phyloP scores from a whole-genome alignment of 1,140 invertebrate genomes.

The Hypsibius dujardini region DNA sequence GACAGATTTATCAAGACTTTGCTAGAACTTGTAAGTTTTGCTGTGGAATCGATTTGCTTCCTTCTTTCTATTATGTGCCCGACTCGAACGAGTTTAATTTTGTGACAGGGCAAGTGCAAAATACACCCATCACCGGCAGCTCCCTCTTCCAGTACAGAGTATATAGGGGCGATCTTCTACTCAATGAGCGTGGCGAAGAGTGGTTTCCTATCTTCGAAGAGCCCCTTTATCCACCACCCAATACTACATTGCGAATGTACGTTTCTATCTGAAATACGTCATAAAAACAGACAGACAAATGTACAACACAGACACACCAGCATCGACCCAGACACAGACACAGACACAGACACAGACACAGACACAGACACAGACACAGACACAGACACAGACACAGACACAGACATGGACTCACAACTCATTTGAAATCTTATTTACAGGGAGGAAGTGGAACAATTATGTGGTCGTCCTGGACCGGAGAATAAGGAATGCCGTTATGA shows the following conservation, averaged over 20 bases:
- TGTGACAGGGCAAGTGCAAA: conserved; percentile 13
- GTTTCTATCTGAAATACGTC: conserved; percentile 22
- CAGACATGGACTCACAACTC: too few relatives aligned
- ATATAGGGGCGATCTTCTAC: neutral
- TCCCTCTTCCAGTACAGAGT: conserved; percentile 1
- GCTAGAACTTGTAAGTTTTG: conserved; percentile 22
- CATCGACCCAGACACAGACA: conserved; percentile 27
- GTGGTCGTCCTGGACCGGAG: conserved; percentile 54
- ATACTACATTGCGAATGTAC: conserved; percentile 18
- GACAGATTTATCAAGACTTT: conserved; percentile 33
- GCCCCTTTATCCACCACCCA: conserved; percentile 6
- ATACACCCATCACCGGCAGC: neutral
- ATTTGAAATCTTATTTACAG: conserved; percentile 31
- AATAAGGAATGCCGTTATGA: conserved; percentile 52
- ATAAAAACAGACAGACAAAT: conserved; percentile 30
- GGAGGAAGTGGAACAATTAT: conserved; percentile 46
- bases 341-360: too few relatives aligned
- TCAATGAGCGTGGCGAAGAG: conserved; percentile 42
- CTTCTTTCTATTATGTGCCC: too few relatives aligned
- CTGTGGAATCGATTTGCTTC: too few relatives aligned
- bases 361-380: too few relatives aligned
- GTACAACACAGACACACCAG: conserved; percentile 24
- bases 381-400: too few relatives aligned
- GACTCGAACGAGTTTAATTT: too few relatives aligned
- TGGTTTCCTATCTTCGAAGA: conserved; percentile 16